Evolutionary conservation across 1,140 invertebrate species (phyloP).

Genomic region (Apis florea): DNA sequence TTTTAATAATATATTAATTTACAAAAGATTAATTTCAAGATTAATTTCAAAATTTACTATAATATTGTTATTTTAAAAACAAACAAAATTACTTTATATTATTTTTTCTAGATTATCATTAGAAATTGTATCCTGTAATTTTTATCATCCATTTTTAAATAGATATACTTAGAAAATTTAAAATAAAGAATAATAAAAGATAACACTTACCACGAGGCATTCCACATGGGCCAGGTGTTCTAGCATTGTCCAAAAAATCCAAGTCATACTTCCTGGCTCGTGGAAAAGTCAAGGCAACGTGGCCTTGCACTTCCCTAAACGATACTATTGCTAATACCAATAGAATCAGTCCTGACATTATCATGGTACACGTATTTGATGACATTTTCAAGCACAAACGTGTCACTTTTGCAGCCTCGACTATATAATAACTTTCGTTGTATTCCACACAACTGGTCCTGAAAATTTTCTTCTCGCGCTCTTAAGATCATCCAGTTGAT

Average conservation of each 20-base stretch:
- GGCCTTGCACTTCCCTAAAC: constrained; percentile 77
- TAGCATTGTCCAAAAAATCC: constrained; percentile 95
- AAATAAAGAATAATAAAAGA: background rate
- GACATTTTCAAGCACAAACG: constrained; percentile 47
- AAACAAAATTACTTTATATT: background rate
- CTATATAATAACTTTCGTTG: background rate
- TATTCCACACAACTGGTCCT: constrained; percentile 12
- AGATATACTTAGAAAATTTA: too few relatives aligned
- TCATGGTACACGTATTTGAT: constrained; percentile 52
- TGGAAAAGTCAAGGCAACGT: constrained; percentile 93
- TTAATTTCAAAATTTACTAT: background rate
- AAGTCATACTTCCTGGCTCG: constrained; percentile 92
- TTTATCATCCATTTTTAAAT: background rate
- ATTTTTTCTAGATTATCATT: background rate
- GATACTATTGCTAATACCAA: constrained; percentile 62
- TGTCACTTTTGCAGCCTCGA: constrained; percentile 10
- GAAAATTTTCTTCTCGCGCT: constrained; percentile 46
- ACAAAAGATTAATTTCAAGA: background rate
- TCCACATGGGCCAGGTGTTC: constrained; percentile 95
- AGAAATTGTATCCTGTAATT: background rate
- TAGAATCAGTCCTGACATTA: constrained; percentile 47
- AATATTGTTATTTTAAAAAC: background rate
- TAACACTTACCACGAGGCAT: constrained; percentile 93
- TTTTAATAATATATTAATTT: background rate
- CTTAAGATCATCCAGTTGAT: constrained; percentile 44